Percentiles rank a stretch among this genome's conserved stretches.
These are phyloP conservation scores for Mesoclemmys tuberculata DNA, from an alignment of 2,113 vertebrate species.

Conservation along the genomic window DNA sequence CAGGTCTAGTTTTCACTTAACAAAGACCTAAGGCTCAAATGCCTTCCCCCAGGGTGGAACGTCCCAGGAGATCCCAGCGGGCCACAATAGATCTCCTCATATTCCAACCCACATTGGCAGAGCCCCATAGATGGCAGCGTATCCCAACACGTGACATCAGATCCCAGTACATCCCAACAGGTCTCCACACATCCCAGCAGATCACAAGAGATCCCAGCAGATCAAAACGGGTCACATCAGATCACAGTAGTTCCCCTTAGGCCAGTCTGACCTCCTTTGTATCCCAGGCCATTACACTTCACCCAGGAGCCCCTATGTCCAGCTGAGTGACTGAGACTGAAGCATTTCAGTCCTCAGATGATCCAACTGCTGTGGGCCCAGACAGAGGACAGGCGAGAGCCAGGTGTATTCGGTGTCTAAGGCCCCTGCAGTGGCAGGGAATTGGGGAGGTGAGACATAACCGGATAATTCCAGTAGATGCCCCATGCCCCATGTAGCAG, in stretches of 20 bases:
- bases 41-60: not conserved
- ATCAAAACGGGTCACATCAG: not conserved
- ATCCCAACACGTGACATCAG: too few relatives aligned
- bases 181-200: not conserved
- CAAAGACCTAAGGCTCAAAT: not conserved
- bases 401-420: not conserved
- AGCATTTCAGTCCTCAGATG: not conserved
- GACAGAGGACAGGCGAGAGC: not conserved
- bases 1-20: not conserved
- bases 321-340: not conserved
- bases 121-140: not conserved
- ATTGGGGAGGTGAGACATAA: not conserved
- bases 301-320: not conserved
- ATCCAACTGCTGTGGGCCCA: not conserved
- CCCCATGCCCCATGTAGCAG: not conserved
- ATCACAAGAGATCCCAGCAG: not conserved
- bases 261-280: not conserved
- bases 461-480: not conserved
- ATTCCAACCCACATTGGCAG: not conserved
- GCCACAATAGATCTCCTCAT: not conserved
- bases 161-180: too few relatives aligned
- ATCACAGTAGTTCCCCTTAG: not conserved
- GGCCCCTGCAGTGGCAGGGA: not conserved
- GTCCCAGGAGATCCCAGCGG: not conserved
- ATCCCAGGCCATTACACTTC: not conserved